Base-by-base conservation (phyloP, 2,888 invertebrate species). In the Eumacrocentrus americanus region DNA sequence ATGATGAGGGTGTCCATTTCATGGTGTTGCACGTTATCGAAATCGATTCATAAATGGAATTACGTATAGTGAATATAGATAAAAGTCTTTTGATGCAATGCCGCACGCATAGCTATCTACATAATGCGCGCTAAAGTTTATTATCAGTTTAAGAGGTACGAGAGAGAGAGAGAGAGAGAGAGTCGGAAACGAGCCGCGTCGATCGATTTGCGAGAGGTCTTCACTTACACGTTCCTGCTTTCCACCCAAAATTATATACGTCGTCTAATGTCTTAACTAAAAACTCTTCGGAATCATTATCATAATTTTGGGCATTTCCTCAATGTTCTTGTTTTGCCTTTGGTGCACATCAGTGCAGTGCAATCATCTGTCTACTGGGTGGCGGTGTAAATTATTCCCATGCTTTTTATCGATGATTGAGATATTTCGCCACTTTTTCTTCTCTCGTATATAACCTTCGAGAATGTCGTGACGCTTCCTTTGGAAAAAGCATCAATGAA, bases 241-340 rank as follows among this genome's bases (percentile, higher is more conserved):
- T 71, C 73, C 73, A 61, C 64, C 73, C 71, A 66, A 80, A 79
- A 80, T 80, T 80, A 78, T 72, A 75, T 68, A 71, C 74, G 72
- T 72, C 73, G 67, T 69, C 75, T 80, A 80, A 80, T 80, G 80
- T 80, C 80, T 80, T 80, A 80, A 80, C 80, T 79, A 76, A 79
- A 77, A 79, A 75, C 72, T 67, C 68, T 72, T 67, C 64, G 59
- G 72, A 76, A 78, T 76, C 78, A 80, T 80, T 80, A 80, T 79
- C 76, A 75, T 80, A 80, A 80, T 80, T 80, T 79, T 71, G 66
- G 76, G 77, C 73, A 74, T 76, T 76, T 67, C 72, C 72, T 69
- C 70, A 63, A 63, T 64, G 69, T 71, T 75, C 74, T 70, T 61
- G 67, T 72, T 70, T 61, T 37, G 55, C 64, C 54, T 38, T 62